phyloP scores from a whole-genome alignment of 2,113 vertebrate species.

The Oxygymnocypris stewartii region DNA sequence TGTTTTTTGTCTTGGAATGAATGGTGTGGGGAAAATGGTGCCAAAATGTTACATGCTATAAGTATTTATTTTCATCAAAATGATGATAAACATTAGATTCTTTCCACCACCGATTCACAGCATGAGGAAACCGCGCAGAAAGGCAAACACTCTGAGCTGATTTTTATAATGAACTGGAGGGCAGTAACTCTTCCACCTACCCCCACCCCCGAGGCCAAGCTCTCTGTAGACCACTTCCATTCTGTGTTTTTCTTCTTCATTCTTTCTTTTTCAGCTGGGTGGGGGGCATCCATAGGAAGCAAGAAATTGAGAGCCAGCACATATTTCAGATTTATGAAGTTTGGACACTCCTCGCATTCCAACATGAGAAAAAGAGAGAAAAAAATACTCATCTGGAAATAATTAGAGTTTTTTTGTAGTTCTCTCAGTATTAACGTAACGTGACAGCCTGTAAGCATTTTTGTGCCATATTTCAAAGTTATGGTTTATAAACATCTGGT shows the following conservation, averaged over 20 bases:
- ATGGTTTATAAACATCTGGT: conserved; percentile 68
- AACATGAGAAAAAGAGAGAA: conserved; percentile 68
- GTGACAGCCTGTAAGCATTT: conserved; percentile 69
- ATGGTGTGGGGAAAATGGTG: conserved; percentile 13
- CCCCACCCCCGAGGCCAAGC: conserved; percentile 20
- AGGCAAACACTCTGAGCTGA: conserved; percentile 32
- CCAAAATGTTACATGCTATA: conserved; percentile 26
- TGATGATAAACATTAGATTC: conserved; percentile 28
- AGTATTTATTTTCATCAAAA: conserved; percentile 32
- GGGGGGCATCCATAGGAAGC: conserved; percentile 55
- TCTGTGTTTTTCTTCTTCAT: conserved; percentile 60
- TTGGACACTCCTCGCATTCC: conserved; percentile 85
- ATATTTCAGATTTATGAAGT: conserved; percentile 82
- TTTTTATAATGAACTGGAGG: conserved; percentile 55
- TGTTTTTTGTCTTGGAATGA: conserved; percentile 20
- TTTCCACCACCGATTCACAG: conserved; percentile 35
- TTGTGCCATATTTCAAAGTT: conserved; percentile 66
- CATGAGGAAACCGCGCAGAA: conserved; percentile 31
- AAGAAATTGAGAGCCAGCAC: conserved; percentile 64
- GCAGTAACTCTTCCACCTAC: conserved; percentile 49
- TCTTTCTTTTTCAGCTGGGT: conserved; percentile 30
- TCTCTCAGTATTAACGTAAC: conserved; percentile 72
- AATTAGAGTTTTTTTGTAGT: conserved; percentile 81
- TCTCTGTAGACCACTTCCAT: conserved; percentile 57
- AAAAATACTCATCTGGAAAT: conserved; percentile 86